These are phyloP conservation scores for Cheilosia variabilis DNA, from an alignment of 2,888 invertebrate genomes.

Conservation along the genomic window DNA sequence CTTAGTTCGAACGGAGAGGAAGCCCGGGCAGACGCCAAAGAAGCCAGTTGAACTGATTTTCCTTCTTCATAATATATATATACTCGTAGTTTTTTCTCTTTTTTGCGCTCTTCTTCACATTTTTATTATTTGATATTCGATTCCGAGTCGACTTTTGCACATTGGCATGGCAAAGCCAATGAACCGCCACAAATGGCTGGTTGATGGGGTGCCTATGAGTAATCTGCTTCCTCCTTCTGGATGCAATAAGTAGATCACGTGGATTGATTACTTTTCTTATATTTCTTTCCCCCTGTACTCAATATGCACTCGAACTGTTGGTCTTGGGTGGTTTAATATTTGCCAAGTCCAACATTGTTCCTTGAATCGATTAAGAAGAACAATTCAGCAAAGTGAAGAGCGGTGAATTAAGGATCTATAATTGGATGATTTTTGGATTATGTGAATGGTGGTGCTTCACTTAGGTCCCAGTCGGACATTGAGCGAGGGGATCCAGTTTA, in stretches of 20 bases:
- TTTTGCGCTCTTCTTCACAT: neutral
- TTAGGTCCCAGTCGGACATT: no score
- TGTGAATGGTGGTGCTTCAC: no score
- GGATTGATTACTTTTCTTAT: slow-evolving; percentile 67
- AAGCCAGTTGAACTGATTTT: slow-evolving; percentile 59
- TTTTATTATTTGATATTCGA: slow-evolving; percentile 54
- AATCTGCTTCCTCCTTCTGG: slow-evolving; percentile 62
- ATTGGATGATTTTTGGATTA: no score
- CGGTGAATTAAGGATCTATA: no score
- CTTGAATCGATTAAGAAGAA: no score
- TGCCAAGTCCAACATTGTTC: no score
- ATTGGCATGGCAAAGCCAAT: slow-evolving; percentile 31
- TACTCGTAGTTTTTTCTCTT: neutral
- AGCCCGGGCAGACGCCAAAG: slow-evolving; percentile 15
- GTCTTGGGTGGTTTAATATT: slow-evolving; percentile 18
- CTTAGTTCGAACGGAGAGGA: slow-evolving; percentile 40
- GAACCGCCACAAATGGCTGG: slow-evolving; percentile 29
- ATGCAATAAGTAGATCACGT: slow-evolving; percentile 61
- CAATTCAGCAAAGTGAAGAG: no score
- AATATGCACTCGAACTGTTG: neutral
- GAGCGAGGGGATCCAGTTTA: no score
- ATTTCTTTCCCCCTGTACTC: neutral
- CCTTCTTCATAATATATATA: slow-evolving; percentile 38
- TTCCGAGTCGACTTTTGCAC: slow-evolving; percentile 45
- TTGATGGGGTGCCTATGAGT: slow-evolving; percentile 31